Percentiles rank a stretch among this genome's conserved stretches.
Evolutionary conservation across 2,888 invertebrate genomes (phyloP).

Genomic region (Athetis lepigone): DNA sequence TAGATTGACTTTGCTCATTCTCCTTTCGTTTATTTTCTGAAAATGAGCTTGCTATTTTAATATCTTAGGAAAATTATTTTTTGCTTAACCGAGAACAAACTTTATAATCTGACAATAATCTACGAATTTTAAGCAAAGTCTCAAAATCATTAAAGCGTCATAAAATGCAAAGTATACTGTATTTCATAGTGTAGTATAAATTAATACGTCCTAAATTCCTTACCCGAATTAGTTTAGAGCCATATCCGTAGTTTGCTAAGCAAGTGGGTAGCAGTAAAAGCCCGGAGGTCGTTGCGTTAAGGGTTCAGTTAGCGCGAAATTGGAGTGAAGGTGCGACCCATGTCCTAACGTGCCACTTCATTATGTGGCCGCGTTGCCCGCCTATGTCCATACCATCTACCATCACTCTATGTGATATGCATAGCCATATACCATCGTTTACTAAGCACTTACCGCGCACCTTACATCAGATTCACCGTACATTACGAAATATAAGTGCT

Average conservation of each 20-base stretch:
- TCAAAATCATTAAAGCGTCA: neutral
- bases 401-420: constrained; percentile 54
- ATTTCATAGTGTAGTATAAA: constrained; percentile 37
- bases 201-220: constrained; percentile 51
- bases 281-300: constrained; percentile 78
- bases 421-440: constrained; percentile 27
- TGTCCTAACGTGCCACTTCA: constrained; percentile 84
- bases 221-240: constrained; percentile 60
- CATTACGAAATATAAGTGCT: neutral
- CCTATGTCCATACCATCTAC: constrained; percentile 71
- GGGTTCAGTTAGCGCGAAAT: constrained; percentile 84
- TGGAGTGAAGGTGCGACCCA: constrained; percentile 79
- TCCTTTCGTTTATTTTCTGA: constrained; percentile 81
- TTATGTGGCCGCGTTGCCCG: constrained; percentile 83
- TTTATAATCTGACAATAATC: constrained; percentile 17
- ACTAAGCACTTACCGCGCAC: constrained; percentile 23
- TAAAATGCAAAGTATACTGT: constrained; percentile 13
- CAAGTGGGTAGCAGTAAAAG: constrained; percentile 73
- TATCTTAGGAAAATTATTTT: constrained; percentile 68
- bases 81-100: constrained; percentile 43
- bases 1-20: constrained; percentile 82
- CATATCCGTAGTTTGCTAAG: constrained; percentile 62
- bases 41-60: constrained; percentile 79
- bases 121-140: constrained; percentile 13
- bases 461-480: constrained; percentile 9